Percentiles rank a stretch among this genome's conserved stretches.
phyloP scores from a whole-genome alignment of 2,888 invertebrate genomes.

The Amblyjoppa proteus region DNA sequence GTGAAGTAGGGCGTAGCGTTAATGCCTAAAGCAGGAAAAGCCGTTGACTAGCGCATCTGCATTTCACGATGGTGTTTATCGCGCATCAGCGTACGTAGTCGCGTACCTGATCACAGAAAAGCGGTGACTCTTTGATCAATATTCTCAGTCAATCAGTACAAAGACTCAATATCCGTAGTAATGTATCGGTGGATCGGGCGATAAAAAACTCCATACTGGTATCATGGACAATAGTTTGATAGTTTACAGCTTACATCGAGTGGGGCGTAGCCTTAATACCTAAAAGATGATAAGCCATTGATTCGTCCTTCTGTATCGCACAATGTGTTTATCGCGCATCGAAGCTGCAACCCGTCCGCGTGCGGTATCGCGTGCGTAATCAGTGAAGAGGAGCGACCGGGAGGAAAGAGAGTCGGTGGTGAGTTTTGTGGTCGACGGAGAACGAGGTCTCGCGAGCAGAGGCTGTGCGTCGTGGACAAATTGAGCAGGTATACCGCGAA shows the following conservation, averaged over 20 bases:
- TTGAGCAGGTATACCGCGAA: background rate
- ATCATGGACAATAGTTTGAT: too few species aligned
- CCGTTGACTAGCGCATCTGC: background rate
- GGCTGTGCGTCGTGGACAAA: background rate
- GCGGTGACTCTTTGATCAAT: too few species aligned
- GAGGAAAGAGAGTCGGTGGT: background rate
- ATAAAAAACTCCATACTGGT: too few species aligned
- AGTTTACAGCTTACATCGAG: too few species aligned
- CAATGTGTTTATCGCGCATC: background rate
- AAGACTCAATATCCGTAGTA: too few species aligned
- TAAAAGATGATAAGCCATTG: too few species aligned
- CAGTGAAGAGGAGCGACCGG: background rate
- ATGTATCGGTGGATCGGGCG: too few species aligned
- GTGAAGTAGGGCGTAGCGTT: background rate
- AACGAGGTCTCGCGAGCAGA: background rate
- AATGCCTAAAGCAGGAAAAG: background rate
- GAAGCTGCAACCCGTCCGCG: background rate
- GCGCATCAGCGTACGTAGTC: too few species aligned
- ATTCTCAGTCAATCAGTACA: too few species aligned
- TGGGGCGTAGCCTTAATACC: too few species aligned
- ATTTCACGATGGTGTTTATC: background rate
- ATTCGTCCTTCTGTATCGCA: too few species aligned
- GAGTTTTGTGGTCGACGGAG: background rate
- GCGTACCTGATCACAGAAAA: too few species aligned
- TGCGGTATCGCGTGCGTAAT: background rate